Conservation (phyloP, 2,888 invertebrate genomes). For the Nephrotoma guestfalica region DNA sequence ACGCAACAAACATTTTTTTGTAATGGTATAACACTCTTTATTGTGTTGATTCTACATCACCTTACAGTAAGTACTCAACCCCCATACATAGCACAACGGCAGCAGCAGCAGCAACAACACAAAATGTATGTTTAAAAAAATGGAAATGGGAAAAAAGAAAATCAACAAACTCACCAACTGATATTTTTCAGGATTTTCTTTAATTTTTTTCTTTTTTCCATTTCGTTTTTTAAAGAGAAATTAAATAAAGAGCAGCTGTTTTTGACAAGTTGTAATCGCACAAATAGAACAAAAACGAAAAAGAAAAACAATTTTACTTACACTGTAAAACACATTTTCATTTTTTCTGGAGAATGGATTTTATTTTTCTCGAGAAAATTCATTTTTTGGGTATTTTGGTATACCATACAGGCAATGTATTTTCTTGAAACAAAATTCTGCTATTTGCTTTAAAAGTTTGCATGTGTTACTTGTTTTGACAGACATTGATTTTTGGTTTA, state of each 20-base stretch:
- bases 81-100: not conserved
- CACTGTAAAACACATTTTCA: not conserved
- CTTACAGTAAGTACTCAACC: not conserved
- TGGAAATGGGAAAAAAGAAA: not conserved
- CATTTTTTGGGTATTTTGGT: not conserved
- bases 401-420: not conserved
- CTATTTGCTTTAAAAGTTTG: not conserved
- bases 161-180: not conserved
- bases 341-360: not conserved
- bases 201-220: not conserved
- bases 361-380: not conserved
- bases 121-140: not conserved
- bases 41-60: conserved; percentile 3
- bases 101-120: not conserved
- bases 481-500: not conserved
- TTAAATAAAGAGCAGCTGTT: not conserved
- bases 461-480: not conserved
- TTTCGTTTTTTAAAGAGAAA: not conserved
- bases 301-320: not conserved
- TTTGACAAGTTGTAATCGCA: conserved; percentile 1
- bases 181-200: not conserved
- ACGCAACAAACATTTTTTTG: not conserved
- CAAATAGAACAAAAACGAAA: conserved; percentile 1
- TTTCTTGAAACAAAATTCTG: no score
- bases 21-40: not conserved